Percentiles rank a stretch among this genome's conserved stretches.
Evolutionary conservation across 2,113 vertebrate species (phyloP).

Genomic region (Galbula dea): DNA sequence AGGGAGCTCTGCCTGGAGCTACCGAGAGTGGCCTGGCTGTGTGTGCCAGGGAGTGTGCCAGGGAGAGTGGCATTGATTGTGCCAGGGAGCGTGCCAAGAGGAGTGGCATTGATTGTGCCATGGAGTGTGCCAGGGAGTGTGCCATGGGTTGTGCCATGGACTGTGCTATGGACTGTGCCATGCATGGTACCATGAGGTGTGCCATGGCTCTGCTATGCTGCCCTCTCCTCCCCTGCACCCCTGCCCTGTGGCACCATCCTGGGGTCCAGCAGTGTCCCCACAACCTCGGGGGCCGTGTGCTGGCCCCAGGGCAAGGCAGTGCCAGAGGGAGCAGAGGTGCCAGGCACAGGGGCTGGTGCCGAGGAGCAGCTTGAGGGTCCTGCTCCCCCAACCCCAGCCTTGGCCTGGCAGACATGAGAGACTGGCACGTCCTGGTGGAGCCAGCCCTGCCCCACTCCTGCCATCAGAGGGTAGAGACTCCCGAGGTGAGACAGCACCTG

Average conservation of each 20-base stretch:
- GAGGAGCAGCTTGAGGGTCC: background rate
- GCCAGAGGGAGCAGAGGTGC: background rate
- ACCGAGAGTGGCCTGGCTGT: too few relatives aligned
- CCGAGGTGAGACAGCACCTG: background rate
- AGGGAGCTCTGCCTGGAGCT: too few relatives aligned
- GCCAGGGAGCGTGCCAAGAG: rapidly evolving
- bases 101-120: background rate
- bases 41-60: background rate
- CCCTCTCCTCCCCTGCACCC: background rate
- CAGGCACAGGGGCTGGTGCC: background rate
- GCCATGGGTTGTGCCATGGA: too few relatives aligned
- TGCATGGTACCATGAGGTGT: too few relatives aligned
- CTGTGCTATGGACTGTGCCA: too few relatives aligned
- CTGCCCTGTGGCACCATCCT: background rate
- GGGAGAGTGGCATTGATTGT: rapidly evolving
- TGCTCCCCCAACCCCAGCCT: rapidly evolving
- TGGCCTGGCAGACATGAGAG: background rate
- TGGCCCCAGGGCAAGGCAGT: background rate
- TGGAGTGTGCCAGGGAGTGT: background rate
- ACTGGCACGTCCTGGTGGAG: background rate
- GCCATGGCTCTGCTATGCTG: background rate
- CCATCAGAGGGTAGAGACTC: background rate
- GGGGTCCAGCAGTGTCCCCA: background rate
- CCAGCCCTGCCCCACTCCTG: background rate
- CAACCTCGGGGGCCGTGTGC: background rate